Evolutionary conservation across 2,113 vertebrate species (phyloP).

Genomic region (Nycticebus coucang): DNA sequence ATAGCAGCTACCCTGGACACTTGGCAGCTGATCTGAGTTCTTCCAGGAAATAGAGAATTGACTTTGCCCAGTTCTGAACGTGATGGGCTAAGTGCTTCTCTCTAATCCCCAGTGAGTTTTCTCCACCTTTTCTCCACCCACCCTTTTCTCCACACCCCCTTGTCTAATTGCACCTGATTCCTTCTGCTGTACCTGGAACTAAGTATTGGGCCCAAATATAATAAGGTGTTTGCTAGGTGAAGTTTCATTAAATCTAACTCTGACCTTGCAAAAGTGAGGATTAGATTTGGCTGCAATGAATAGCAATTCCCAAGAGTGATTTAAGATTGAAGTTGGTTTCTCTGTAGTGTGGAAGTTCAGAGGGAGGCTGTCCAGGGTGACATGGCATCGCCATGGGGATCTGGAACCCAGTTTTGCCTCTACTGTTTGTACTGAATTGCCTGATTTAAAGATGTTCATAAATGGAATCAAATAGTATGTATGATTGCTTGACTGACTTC

Average conservation of each 20-base stretch:
- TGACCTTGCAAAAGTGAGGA: background rate
- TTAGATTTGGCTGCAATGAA: background rate
- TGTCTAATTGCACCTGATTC: background rate
- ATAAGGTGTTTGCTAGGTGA: background rate
- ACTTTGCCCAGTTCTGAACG: background rate
- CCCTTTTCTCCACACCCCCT: too few species aligned
- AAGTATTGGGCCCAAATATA: background rate
- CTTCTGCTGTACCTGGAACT: background rate
- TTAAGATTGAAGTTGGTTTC: background rate
- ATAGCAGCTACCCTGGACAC: background rate
- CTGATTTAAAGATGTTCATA: background rate
- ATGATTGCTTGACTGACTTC: background rate
- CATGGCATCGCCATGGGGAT: fast-evolving
- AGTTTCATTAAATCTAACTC: background rate
- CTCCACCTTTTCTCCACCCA: background rate
- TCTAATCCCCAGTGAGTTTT: too few species aligned
- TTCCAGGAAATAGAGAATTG: background rate
- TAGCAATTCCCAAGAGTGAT: background rate
- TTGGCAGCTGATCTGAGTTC: background rate
- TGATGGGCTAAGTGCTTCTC: background rate
- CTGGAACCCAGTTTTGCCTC: background rate
- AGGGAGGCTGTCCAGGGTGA: too few species aligned
- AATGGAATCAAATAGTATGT: background rate
- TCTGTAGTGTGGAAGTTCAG: background rate
- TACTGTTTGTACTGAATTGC: fast-evolving